Conservation (phyloP, 2,888 invertebrate species). For the Polydrusus cervinus region DNA sequence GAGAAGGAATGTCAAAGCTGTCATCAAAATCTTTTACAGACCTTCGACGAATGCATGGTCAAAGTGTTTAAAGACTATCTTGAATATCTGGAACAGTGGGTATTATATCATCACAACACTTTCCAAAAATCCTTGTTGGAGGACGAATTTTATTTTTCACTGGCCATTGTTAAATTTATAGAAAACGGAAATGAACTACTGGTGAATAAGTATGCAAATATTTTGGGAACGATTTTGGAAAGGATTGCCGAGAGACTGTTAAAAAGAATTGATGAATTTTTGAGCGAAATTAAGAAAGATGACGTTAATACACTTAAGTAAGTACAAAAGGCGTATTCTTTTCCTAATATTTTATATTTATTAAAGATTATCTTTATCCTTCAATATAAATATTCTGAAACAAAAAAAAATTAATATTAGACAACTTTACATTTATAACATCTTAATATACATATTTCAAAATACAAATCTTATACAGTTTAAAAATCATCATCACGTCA, state of each 20-base stretch:
- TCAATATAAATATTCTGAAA: too few relatives aligned
- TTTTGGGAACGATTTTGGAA: constrained; percentile 72
- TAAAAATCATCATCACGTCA: too few relatives aligned
- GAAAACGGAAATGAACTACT: constrained; percentile 81
- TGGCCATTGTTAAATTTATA: constrained; percentile 84
- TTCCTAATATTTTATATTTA: too few relatives aligned
- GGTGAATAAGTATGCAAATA: constrained; percentile 82
- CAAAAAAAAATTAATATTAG: too few relatives aligned
- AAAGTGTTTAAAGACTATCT: constrained; percentile 81
- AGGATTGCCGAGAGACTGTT: constrained; percentile 72
- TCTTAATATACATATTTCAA: too few relatives aligned
- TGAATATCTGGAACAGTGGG: constrained; percentile 89
- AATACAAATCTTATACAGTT: too few relatives aligned
- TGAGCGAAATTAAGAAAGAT: constrained; percentile 57
- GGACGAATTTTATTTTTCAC: constrained; percentile 92
- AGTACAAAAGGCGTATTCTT: constrained; percentile 44
- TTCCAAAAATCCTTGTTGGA: constrained; percentile 86
- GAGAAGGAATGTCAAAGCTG: constrained; percentile 23
- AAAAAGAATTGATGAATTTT: constrained; percentile 70
- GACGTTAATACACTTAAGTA: constrained; percentile 65
- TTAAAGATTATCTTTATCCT: too few relatives aligned
- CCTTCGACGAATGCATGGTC: constrained; percentile 84
- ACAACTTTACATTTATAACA: too few relatives aligned
- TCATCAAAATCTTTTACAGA: constrained; percentile 69
- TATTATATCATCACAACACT: constrained; percentile 78